Conservation (phyloP, 2,888 invertebrate species). For the Eilema depressum region DNA sequence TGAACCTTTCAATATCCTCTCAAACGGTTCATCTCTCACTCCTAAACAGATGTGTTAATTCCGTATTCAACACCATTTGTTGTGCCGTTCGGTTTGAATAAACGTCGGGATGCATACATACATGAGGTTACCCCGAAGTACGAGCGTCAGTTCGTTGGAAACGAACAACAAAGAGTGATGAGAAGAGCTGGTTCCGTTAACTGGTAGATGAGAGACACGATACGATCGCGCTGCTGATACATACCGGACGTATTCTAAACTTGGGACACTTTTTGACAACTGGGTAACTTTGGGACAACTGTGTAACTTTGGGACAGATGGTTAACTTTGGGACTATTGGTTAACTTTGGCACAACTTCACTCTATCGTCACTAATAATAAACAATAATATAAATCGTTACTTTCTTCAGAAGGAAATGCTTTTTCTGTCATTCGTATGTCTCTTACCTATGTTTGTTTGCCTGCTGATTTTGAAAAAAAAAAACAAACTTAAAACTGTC, state of each 20-base stretch:
- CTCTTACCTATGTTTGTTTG: too few relatives aligned
- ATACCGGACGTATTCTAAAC: not conserved
- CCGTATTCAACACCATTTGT: conserved; percentile 17
- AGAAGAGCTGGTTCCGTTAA: conserved; percentile 64
- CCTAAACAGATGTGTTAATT: conserved; percentile 14
- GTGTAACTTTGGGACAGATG: too few relatives aligned
- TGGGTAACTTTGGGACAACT: too few relatives aligned
- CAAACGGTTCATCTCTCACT: not conserved
- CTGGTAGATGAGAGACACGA: conserved; percentile 63
- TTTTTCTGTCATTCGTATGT: too few relatives aligned
- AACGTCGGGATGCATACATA: conserved; percentile 50
- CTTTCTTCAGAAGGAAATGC: too few relatives aligned
- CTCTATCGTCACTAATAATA: too few relatives aligned
- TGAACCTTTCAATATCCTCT: not conserved
- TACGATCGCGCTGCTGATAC: conserved; percentile 7
- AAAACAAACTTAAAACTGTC: too few relatives aligned
- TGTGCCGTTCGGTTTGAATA: conserved; percentile 36
- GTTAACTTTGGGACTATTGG: too few relatives aligned
- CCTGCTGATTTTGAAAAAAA: too few relatives aligned
- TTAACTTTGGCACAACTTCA: too few relatives aligned
- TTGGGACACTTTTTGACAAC: too few relatives aligned
- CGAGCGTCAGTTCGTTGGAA: conserved; percentile 49
- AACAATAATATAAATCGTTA: too few relatives aligned
- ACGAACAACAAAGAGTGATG: conserved; percentile 58
- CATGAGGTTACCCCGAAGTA: conserved; percentile 46